These are phyloP conservation scores for Furnarius figulus DNA, from an alignment of 2,113 vertebrate genomes.

Conservation along the genomic window DNA sequence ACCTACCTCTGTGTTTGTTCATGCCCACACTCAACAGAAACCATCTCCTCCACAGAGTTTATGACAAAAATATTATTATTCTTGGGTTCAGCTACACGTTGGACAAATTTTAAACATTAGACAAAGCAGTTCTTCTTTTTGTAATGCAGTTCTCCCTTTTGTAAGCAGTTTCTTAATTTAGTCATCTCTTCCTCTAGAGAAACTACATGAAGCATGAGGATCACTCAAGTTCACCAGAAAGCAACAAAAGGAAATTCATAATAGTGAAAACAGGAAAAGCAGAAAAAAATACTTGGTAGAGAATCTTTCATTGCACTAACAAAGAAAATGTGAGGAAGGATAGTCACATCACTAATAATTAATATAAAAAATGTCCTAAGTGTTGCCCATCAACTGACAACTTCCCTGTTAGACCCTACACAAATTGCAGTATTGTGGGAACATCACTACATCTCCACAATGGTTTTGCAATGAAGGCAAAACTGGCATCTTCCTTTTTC, in stretches of 20 bases:
- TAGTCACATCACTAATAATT: neutral
- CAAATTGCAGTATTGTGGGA: neutral
- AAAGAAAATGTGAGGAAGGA: neutral
- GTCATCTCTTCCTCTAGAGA: neutral
- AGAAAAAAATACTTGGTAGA: neutral
- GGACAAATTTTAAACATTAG: neutral
- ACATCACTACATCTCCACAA: neutral
- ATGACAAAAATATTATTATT: neutral
- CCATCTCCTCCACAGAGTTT: neutral
- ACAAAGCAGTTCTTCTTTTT: neutral
- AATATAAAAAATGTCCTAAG: accelerated
- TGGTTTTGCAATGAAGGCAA: neutral
- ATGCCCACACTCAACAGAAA: neutral
- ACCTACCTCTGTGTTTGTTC: neutral
- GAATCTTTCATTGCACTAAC: neutral
- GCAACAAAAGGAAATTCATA: neutral
- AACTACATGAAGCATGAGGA: neutral
- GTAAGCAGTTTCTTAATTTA: neutral
- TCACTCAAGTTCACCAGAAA: neutral
- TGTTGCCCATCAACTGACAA: neutral
- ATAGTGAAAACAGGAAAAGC: neutral
- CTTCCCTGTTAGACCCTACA: neutral
- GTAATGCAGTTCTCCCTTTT: neutral
- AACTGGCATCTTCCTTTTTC: neutral
- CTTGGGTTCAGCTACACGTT: neutral